phyloP scores from a whole-genome alignment of 2,113 vertebrate species.

The Forbesichthys papilliferus region DNA sequence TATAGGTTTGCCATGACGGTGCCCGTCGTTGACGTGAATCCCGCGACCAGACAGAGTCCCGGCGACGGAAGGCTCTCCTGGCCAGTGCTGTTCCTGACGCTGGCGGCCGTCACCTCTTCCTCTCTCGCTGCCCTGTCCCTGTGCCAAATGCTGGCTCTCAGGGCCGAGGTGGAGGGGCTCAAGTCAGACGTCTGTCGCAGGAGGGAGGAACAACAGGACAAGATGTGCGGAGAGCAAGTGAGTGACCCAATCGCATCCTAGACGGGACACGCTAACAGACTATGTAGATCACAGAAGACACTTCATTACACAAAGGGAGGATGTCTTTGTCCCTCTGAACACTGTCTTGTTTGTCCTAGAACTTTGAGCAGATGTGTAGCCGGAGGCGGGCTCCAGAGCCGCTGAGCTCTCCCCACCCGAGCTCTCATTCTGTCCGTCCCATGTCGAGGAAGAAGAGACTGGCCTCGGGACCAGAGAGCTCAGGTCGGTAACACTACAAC shows the following conservation, averaged over 20 bases:
- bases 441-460: constrained; percentile 42
- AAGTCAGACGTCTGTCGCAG: constrained; percentile 67
- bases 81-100: constrained; percentile 76
- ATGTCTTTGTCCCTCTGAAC: not conserved
- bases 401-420: not conserved
- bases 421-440: not conserved
- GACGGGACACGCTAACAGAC: not conserved
- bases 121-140: constrained; percentile 83
- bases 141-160: constrained; percentile 80
- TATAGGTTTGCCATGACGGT: constrained; percentile 33
- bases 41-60: constrained; percentile 10
- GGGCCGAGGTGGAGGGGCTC: constrained; percentile 84
- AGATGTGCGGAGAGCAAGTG: constrained; percentile 39
- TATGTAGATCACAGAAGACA: too few relatives aligned
- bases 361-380: constrained; percentile 23
- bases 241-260: constrained; percentile 1
- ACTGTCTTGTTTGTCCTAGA: constrained; percentile 36
- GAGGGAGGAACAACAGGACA: constrained; percentile 60
- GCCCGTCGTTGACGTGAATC: constrained; percentile 13
- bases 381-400: constrained; percentile 28
- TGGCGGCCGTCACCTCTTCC: constrained; percentile 80
- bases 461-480: constrained; percentile 13
- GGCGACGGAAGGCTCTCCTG: constrained; percentile 56
- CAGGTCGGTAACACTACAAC: constrained; percentile 29
- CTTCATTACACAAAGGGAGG: not conserved